phyloP scores from a whole-genome alignment of 2,888 invertebrate species.

The Drosophila falleni region DNA sequence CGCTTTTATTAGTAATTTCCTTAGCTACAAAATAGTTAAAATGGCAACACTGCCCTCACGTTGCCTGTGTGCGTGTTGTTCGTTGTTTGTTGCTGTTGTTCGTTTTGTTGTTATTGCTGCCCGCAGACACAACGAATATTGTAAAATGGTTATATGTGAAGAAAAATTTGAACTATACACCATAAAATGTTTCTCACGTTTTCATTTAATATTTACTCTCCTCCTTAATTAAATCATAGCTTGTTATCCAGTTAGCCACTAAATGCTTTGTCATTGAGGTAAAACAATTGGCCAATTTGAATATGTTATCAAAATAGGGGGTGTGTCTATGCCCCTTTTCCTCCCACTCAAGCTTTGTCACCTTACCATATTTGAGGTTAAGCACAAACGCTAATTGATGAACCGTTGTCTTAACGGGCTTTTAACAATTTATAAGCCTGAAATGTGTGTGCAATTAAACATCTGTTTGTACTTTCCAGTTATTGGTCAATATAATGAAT shows the following conservation, averaged over 20 bases:
- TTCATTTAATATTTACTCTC: conserved; percentile 2
- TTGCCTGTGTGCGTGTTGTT: neutral
- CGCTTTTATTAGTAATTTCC: neutral
- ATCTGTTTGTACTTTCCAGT: neutral
- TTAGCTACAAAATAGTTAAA: neutral
- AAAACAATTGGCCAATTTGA: conserved; percentile 6
- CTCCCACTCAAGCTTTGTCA: neutral
- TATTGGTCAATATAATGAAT: neutral
- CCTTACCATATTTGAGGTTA: conserved; percentile 18
- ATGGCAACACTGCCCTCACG: neutral
- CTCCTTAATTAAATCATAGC: conserved; percentile 1
- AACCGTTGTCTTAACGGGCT: neutral
- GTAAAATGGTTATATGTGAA: neutral
- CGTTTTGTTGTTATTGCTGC: conserved; percentile 13
- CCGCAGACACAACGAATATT: conserved; percentile 14
- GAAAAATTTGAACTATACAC: neutral
- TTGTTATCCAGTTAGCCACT: neutral
- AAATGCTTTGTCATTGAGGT: conserved; percentile 3
- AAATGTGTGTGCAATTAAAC: too few relatives aligned
- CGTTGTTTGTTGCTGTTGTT: conserved; percentile 4
- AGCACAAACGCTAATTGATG: conserved; percentile 9
- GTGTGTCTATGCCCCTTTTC: neutral
- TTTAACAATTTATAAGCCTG: too few relatives aligned
- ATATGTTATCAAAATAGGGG: neutral
- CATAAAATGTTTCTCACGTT: neutral